Evolutionary conservation across 2,113 vertebrate species (phyloP), one percentile per base, ranked within the genome.

Genomic region (Coregonus clupeaformis): DNA sequence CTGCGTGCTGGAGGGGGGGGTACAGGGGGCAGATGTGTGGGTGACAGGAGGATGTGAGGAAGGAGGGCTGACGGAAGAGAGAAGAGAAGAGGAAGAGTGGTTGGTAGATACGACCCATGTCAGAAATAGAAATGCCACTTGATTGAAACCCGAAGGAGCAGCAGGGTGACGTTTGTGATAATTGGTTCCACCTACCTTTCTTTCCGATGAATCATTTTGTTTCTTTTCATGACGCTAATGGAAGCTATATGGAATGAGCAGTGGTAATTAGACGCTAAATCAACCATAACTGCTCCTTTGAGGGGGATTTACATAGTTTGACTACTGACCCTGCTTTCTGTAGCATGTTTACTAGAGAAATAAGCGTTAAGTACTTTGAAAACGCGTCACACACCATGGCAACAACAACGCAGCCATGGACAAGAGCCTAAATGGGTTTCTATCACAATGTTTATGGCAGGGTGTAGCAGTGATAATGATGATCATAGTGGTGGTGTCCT

Each of bases 1-100:
- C 73, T 79, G 32, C n/a, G n/a, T n/a, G n/a, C n/a, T n/a, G n/a
- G n/a, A n/a, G 71, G 76, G 77, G 20, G 5, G 79, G 57, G 88
- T 80, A 80, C 59, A 24, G 63, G 66, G 71, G 77, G 80, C n/a
- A n/a, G n/a, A n/a, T n/a, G n/a, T n/a, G n/a, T n/a, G 76, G 27
- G 27, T 81, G 57, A 22, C 6, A 16, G n/a, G n/a, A 16, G 1
- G 57, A 9, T 60, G n/a, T n/a, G 57, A 7, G 57, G 14, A 52
- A 18, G 49, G 36, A 42, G 36, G 36, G 36, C 1, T 42, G 36
- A 18, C 16, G 16, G 49, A 16, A 4, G 49, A 18, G 49, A 52
- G 49, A 5, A 52, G 27, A 42, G 16, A 52, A 1, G 49, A 52
- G 49, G 49, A 52, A 52, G 49, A 42, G 16, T 14, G 49, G 49